These are phyloP conservation scores for Silurus glanis DNA, from an alignment of 2,113 vertebrate species.

Conservation along the genomic window DNA sequence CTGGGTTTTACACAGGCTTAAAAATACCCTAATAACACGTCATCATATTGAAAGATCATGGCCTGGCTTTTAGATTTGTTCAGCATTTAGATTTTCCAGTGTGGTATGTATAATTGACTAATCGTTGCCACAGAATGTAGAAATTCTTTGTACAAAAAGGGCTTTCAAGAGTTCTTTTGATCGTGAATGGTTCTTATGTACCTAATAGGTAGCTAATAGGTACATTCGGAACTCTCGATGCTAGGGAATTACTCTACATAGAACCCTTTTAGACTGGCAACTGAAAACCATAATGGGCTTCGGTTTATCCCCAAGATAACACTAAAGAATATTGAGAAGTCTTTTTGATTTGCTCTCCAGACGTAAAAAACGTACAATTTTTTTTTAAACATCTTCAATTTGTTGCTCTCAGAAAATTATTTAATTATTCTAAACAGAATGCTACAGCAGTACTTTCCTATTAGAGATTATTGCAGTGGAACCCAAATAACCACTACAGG, in stretches of 20 bases:
- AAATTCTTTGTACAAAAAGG: not conserved
- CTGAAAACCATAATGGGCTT: not conserved
- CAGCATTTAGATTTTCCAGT: not conserved
- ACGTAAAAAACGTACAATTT: not conserved
- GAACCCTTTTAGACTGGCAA: not conserved
- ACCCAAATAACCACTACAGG: not conserved
- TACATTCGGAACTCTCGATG: not conserved
- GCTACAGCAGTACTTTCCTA: not conserved
- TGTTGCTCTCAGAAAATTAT: not conserved
- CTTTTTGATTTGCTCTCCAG: not conserved
- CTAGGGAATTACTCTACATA: not conserved
- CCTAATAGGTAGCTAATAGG: not conserved
- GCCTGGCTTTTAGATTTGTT: constrained; percentile 8
- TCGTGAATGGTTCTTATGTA: not conserved
- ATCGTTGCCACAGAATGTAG: not conserved
- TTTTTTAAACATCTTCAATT: not conserved
- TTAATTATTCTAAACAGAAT: not conserved
- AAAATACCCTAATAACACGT: not conserved
- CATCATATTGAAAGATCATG: not conserved
- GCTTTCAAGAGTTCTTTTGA: not conserved
- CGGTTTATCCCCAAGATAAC: not conserved
- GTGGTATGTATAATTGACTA: not conserved
- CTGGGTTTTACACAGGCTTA: constrained; percentile 14
- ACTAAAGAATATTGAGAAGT: not conserved
- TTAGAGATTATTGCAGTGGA: not conserved